Conservation (phyloP, 2,888 invertebrate genomes). For the Orchesellides sinensis region DNA sequence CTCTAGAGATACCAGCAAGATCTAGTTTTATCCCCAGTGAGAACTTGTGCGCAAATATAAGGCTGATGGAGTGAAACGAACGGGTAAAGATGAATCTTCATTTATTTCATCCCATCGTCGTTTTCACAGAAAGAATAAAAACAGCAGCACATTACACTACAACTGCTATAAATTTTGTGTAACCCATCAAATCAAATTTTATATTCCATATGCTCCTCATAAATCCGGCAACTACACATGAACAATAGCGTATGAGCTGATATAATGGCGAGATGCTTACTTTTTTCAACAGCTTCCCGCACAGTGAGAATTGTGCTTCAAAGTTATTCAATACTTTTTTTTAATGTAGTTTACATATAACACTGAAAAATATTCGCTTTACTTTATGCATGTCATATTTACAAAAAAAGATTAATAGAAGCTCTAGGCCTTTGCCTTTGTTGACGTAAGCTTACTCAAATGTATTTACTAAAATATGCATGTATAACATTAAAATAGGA, state of each 20-base stretch:
- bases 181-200: slow-evolving; percentile 61
- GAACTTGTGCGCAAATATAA: too few species aligned
- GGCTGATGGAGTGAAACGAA: neutral
- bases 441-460: too few species aligned
- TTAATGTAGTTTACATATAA: neutral
- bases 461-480: too few species aligned
- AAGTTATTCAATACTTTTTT: neutral
- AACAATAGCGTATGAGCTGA: neutral
- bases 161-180: slow-evolving; percentile 16
- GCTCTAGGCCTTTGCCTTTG: too few species aligned
- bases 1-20: neutral
- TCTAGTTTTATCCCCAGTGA: too few species aligned
- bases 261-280: neutral
- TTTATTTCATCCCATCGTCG: slow-evolving; percentile 9
- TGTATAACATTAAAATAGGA: too few species aligned
- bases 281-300: neutral
- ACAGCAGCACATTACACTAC: neutral
- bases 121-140: neutral
- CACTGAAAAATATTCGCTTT: too few species aligned
- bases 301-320: neutral
- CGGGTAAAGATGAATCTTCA: slow-evolving; percentile 17
- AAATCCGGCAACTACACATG: slow-evolving; percentile 9
- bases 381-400: too few species aligned
- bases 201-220: slow-evolving; percentile 41
- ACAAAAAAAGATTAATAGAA: too few species aligned